Percentiles rank a stretch among this genome's conserved stretches.
phyloP scores from a whole-genome alignment of 2,797 vertebrate species.

The Aulostomus chinensis region DNA sequence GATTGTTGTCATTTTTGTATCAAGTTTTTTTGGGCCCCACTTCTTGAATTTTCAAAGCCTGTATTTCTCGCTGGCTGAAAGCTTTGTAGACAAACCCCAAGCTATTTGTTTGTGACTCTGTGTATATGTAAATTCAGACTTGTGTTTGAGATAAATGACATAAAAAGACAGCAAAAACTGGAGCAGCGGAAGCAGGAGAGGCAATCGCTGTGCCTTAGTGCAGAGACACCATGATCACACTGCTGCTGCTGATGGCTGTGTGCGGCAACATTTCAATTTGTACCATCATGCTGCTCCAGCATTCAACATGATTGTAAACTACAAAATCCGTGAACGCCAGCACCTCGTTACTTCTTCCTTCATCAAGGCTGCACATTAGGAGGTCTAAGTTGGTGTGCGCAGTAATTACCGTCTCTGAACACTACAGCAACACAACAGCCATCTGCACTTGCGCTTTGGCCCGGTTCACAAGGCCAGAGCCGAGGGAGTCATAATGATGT shows the following conservation, averaged over 20 bases:
- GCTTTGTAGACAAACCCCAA: slow-evolving; percentile 5
- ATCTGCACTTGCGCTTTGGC: slow-evolving; percentile 53
- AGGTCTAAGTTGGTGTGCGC: slow-evolving; percentile 43
- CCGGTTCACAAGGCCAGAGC: slow-evolving; percentile 52
- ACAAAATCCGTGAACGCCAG: slow-evolving; percentile 14
- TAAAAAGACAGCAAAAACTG: slow-evolving; percentile 3
- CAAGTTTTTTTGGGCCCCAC: slow-evolving; percentile 10
- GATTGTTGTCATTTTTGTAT: slow-evolving; percentile 19
- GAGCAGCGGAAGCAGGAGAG: background rate
- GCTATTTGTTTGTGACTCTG: slow-evolving; percentile 7
- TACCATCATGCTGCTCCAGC: slow-evolving; percentile 21
- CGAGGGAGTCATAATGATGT: slow-evolving; percentile 53
- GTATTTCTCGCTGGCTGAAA: slow-evolving; percentile 11
- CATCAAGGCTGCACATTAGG: slow-evolving; percentile 32
- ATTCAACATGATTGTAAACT: slow-evolving; percentile 38
- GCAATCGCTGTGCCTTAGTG: slow-evolving; percentile 1
- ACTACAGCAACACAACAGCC: slow-evolving; percentile 45
- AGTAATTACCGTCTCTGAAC: slow-evolving; percentile 67
- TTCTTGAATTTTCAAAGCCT: slow-evolving; percentile 23
- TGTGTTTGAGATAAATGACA: slow-evolving; percentile 14
- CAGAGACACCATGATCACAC: background rate
- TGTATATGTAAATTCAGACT: background rate
- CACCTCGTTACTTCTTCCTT: slow-evolving; percentile 15
- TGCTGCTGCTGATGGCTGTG: slow-evolving; percentile 3
- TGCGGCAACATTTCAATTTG: slow-evolving; percentile 27